Conservation (phyloP, 2,797 vertebrate species). For the Hippoglossus hippoglossus region DNA sequence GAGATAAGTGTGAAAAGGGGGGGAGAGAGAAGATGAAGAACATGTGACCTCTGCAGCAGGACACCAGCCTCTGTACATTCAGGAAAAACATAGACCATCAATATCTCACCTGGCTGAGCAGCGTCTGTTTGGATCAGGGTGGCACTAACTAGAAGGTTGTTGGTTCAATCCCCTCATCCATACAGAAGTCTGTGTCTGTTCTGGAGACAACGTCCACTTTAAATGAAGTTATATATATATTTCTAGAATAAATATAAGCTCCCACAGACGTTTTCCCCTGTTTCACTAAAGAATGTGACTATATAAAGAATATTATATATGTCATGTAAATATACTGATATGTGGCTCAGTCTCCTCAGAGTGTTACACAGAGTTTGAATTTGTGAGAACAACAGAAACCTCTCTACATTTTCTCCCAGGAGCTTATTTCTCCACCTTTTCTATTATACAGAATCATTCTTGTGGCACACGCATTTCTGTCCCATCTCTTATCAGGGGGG, state of each 20-base stretch:
- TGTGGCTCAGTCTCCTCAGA: neutral
- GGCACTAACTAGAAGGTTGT: too few species aligned
- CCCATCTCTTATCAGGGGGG: slow-evolving; percentile 26
- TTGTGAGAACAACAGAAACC: neutral
- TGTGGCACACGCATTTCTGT: slow-evolving; percentile 7
- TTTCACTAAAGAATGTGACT: neutral
- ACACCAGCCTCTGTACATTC: too few species aligned
- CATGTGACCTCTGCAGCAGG: too few species aligned
- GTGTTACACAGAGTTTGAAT: slow-evolving; percentile 4
- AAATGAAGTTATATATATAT: too few species aligned
- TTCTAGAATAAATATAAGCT: neutral
- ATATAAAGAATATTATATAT: neutral
- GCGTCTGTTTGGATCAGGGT: too few species aligned
- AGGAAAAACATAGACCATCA: too few species aligned
- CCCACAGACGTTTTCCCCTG: neutral
- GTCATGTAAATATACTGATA: slow-evolving; percentile 5
- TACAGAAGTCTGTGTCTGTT: too few species aligned
- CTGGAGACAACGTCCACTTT: too few species aligned
- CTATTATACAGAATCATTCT: slow-evolving; percentile 29
- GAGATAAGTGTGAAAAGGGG: too few species aligned
- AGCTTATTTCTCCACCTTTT: slow-evolving; percentile 20
- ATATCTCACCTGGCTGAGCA: too few species aligned
- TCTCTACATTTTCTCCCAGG: slow-evolving; percentile 3
- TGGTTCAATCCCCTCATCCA: too few species aligned
- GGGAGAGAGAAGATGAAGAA: too few species aligned